Evolutionary conservation across 2,888 invertebrate species (phyloP).

Genomic region (Acrocyrtus sp.): DNA sequence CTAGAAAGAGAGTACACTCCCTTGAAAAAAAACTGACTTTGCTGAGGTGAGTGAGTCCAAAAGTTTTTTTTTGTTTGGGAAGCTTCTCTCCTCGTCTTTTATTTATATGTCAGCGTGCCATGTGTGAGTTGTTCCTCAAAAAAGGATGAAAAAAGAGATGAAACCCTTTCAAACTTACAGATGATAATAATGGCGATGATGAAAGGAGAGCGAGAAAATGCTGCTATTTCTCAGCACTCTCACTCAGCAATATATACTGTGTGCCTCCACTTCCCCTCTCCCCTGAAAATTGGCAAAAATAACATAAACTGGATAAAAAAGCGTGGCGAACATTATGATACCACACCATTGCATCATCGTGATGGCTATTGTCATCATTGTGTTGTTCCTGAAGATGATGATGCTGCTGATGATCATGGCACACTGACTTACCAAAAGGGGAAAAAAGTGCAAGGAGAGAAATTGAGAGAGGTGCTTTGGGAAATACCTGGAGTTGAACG

Average conservation of each 20-base stretch:
- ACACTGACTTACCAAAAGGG: not conserved
- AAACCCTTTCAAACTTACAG: not conserved
- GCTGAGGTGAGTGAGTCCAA: too few relatives aligned
- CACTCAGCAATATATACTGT: constrained; percentile 28
- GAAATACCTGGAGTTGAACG: too few relatives aligned
- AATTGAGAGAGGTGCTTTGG: constrained; percentile 33
- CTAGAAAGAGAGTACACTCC: too few relatives aligned
- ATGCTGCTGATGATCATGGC: not conserved
- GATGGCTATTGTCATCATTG: constrained; percentile 4
- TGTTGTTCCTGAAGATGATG: not conserved
- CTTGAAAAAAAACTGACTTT: too few relatives aligned
- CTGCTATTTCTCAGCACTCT: too few relatives aligned
- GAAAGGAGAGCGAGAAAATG: constrained; percentile 26
- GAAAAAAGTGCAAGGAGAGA: constrained; percentile 11
- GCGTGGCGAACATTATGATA: constrained; percentile 1
- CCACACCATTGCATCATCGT: constrained; percentile 5
- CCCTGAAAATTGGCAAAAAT: constrained; percentile 17
- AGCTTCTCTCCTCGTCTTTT: constrained; percentile 2
- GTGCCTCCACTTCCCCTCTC: not conserved
- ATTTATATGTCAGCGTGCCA: constrained; percentile 8
- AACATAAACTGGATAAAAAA: not conserved
- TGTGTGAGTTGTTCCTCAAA: constrained; percentile 23
- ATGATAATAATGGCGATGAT: constrained; percentile 11
- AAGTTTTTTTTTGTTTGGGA: not conserved
- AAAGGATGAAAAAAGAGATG: not conserved